phyloP scores from a whole-genome alignment of 92 coral and sea anemone genomes.

The Palythoa heliodiscus region DNA sequence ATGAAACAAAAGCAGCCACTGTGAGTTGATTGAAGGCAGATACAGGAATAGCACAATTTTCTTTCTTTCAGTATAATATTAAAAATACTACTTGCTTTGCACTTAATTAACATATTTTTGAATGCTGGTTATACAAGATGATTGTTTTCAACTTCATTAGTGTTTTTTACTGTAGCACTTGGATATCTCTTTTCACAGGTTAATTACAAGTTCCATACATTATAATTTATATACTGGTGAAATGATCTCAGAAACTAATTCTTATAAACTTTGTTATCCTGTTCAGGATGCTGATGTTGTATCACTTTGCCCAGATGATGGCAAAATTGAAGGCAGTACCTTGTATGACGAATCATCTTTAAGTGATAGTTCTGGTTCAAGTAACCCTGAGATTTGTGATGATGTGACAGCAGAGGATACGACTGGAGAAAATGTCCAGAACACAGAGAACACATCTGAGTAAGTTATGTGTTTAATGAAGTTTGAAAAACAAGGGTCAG shows the following conservation, averaged over 20 bases:
- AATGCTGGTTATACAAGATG: too few species aligned
- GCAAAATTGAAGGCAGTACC: slow-evolving; percentile 34
- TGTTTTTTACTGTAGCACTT: too few species aligned
- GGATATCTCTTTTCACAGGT: too few species aligned
- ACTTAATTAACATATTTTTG: too few species aligned
- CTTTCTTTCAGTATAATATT: background rate
- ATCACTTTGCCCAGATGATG: slow-evolving; percentile 31
- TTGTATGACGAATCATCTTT: slow-evolving; percentile 18
- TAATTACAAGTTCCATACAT: too few species aligned
- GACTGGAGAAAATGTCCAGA: background rate
- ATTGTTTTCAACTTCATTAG: too few species aligned
- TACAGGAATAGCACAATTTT: background rate
- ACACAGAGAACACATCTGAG: background rate
- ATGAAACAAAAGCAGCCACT: background rate
- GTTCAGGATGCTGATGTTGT: slow-evolving; percentile 33
- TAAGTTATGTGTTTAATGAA: background rate
- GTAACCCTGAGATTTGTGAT: slow-evolving; percentile 36
- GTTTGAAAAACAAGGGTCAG: background rate
- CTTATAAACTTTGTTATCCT: background rate
- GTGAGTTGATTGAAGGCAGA: background rate
- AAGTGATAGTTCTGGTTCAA: slow-evolving; percentile 39
- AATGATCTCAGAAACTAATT: too few species aligned
- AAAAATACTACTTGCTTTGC: too few species aligned
- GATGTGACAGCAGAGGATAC: slow-evolving; percentile 5
- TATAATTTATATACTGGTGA: too few species aligned